Conservation (phyloP, 2,113 vertebrate genomes). For the Tragelaphus scriptus region DNA sequence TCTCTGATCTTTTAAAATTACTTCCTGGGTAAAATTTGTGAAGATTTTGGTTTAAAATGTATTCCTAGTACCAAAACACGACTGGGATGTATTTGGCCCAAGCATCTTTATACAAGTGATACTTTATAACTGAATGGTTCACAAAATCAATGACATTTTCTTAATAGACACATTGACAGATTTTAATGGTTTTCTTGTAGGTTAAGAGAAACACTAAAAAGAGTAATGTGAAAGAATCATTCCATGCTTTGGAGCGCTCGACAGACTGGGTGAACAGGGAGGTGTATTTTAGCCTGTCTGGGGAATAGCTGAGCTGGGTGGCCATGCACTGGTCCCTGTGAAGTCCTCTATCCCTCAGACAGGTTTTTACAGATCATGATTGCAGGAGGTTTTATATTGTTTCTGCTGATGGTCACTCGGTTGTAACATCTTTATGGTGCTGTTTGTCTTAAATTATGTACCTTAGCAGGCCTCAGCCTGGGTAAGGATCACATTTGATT, state of each 20-base stretch:
- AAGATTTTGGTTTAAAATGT: neutral
- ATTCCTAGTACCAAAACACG: neutral
- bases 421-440: neutral
- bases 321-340: neutral
- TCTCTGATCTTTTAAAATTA: neutral
- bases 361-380: neutral
- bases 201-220: neutral
- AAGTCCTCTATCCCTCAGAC: neutral
- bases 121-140: neutral
- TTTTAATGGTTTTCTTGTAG: neutral
- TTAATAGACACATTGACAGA: neutral
- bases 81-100: neutral
- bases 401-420: neutral
- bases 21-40: neutral
- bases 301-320: neutral
- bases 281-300: neutral
- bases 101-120: neutral
- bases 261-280: neutral
- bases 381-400: neutral
- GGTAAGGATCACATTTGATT: neutral
- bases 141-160: neutral
- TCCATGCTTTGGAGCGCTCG: neutral
- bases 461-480: neutral
- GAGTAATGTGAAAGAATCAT: neutral
- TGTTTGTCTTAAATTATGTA: neutral